These are phyloP conservation scores for Hypsopygia costalis DNA, from an alignment of 2,888 invertebrate genomes.

Conservation along the genomic window DNA sequence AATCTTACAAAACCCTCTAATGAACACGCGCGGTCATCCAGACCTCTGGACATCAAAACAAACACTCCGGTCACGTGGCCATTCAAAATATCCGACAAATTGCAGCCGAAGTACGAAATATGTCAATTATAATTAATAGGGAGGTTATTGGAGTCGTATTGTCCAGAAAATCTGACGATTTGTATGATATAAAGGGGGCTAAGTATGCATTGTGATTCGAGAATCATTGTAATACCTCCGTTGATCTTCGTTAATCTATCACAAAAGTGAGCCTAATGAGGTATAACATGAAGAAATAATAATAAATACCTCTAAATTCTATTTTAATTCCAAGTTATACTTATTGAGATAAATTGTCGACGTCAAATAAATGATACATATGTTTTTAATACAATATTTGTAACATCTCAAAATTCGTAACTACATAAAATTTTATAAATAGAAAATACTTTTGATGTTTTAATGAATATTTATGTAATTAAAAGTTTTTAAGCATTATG, in stretches of 20 bases:
- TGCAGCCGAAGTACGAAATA: constrained; percentile 65
- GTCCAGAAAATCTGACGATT: constrained; percentile 33
- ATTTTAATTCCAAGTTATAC: no score
- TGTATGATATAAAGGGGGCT: constrained; percentile 38
- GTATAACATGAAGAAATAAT: no score
- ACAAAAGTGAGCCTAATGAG: background rate
- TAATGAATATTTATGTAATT: no score
- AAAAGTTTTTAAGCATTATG: no score
- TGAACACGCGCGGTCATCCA: constrained; percentile 40
- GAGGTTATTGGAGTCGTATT: constrained; percentile 63
- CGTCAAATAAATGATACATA: no score
- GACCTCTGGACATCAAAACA: constrained; percentile 72
- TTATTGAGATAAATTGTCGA: no score
- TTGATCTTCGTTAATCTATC: constrained; percentile 1
- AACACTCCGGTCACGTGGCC: constrained; percentile 66
- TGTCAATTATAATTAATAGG: constrained; percentile 79
- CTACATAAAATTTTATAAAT: no score
- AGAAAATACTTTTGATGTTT: no score
- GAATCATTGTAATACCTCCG: background rate
- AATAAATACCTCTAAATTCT: no score
- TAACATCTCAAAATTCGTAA: no score
- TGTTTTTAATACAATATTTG: no score
- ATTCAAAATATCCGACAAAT: constrained; percentile 59
- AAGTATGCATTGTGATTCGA: constrained; percentile 18
- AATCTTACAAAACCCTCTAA: constrained; percentile 32